These are phyloP conservation scores for Enteromius treurensis DNA, from an alignment of 2,797 vertebrate genomes.

Conservation along the genomic window DNA sequence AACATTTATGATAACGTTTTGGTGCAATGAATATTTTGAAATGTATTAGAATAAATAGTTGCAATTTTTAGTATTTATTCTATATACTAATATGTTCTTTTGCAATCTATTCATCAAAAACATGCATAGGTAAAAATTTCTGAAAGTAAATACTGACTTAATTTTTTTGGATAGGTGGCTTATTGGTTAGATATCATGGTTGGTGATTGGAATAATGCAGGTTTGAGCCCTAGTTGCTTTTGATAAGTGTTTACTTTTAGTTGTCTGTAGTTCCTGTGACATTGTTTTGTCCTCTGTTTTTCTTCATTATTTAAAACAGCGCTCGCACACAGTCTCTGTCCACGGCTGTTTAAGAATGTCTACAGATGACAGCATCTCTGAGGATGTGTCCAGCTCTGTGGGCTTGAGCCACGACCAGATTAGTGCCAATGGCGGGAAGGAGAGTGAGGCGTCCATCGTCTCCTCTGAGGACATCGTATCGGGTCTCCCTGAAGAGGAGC, in stretches of 20 bases:
- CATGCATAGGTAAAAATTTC: not conserved
- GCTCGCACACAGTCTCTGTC: conserved; percentile 64
- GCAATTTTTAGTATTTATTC: not conserved
- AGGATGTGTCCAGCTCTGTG: conserved; percentile 79
- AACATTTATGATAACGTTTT: not conserved
- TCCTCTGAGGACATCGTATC: conserved; percentile 79
- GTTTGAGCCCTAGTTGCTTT: not conserved
- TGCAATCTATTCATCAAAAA: not conserved
- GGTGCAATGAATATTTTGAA: not conserved
- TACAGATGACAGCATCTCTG: conserved; percentile 83
- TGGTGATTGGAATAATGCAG: not conserved
- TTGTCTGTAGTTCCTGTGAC: not conserved
- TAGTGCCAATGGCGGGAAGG: conserved; percentile 68
- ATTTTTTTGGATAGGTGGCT: not conserved
- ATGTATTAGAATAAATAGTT: too few species aligned
- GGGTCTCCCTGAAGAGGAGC: conserved; percentile 79
- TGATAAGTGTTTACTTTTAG: not conserved
- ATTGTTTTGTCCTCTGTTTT: not conserved
- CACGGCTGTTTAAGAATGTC: conserved; percentile 81
- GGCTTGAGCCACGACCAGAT: conserved; percentile 74
- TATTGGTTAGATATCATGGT: not conserved
- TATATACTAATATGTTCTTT: not conserved
- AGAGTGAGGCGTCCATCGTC: conserved; percentile 73
- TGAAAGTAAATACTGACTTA: not conserved
- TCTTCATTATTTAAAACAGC: conserved; percentile 56